Evolutionary conservation across 2,888 invertebrate species (phyloP), one percentile per base, ranked within the genome.

Genomic region (Helicoverpa assulta): DNA sequence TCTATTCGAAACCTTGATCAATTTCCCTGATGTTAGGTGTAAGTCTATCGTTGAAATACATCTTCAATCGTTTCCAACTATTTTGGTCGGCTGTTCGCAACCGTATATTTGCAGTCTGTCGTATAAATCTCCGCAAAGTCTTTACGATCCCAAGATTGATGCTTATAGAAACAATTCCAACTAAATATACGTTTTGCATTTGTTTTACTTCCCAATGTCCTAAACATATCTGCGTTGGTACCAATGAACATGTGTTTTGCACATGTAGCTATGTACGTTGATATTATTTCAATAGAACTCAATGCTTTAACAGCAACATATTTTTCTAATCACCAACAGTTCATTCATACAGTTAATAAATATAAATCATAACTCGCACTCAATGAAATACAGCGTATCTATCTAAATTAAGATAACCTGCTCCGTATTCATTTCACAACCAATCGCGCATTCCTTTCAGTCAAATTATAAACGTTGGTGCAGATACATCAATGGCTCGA

Each of bases 91-190:
- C 14, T 65, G 78, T 77, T 72, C 53, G 26, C 59, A 64, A 29
- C 72, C 67, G 72, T 80, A 80, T 82, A 72, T 82, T 72, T 72
- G 57, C 72, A 53, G 43, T 60, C 63, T 66, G 65, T 70, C 72
- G 43, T 53, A 76, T 80, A 76, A 80, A 82, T 82, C 72, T 75
- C 72, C 10, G 50, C 29, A 50, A 67, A 73, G 69, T 53, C 61
- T 76, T 75, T 70, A 80, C 76, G 63, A 67, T 60, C 50, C 52
- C 62, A 67, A 72, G 80, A 80, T 80, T 62, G 60, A 76, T 67
- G 71, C 63, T 63, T 79, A 57, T 67, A 71, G 66, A 68, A 82
- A 80, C 62, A 65, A 76, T 60, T 54, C 67, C 54, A 67, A 58
- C 53, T 37, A 37, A 59, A 63, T 50, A 67, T 58, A 58, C 33